Conservation (phyloP, 2,888 invertebrate genomes). For the Torymus tubicola region DNA sequence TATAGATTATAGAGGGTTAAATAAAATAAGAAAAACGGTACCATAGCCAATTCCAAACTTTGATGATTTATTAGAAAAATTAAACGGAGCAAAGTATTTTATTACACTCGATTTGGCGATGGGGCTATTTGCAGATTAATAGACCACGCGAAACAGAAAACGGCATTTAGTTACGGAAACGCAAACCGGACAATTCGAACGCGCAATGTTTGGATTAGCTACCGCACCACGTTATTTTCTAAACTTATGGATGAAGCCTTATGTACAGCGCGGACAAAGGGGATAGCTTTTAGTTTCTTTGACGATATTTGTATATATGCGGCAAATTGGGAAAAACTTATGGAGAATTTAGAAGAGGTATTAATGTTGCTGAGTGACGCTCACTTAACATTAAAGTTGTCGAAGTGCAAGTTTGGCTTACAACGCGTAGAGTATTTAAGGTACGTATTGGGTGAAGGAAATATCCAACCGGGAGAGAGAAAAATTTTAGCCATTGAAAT, state of each 20-base stretch:
- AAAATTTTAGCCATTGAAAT: constrained; percentile 33
- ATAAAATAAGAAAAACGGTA: constrained; percentile 10
- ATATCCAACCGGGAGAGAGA: constrained; percentile 22
- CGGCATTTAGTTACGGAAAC: constrained; percentile 48
- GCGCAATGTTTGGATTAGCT: constrained; percentile 50
- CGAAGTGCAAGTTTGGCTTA: constrained; percentile 37
- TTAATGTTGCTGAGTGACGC: constrained; percentile 51
- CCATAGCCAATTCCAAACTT: constrained; percentile 51
- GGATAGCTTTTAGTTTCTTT: constrained; percentile 42
- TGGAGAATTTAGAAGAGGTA: constrained; percentile 3
- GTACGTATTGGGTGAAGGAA: constrained; percentile 8
- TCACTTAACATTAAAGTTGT: constrained; percentile 35
- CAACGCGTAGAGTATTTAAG: constrained; percentile 36
- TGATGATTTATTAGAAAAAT: constrained; percentile 39
- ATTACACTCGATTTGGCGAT: constrained; percentile 37
- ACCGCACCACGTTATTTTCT: constrained; percentile 51
- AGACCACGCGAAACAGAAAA: constrained; percentile 37
- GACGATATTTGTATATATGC: constrained; percentile 40
- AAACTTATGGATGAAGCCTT: constrained; percentile 42
- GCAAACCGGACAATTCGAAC: constrained; percentile 43
- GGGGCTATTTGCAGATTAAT: constrained; percentile 45
- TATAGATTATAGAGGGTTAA: constrained; percentile 45
- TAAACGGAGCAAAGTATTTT: constrained; percentile 21
- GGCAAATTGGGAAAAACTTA: constrained; percentile 17
- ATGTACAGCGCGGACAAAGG: constrained; percentile 13